These are phyloP conservation scores for Polylopha cassiicola DNA, from an alignment of 2,888 invertebrate genomes.

Conservation along the genomic window DNA sequence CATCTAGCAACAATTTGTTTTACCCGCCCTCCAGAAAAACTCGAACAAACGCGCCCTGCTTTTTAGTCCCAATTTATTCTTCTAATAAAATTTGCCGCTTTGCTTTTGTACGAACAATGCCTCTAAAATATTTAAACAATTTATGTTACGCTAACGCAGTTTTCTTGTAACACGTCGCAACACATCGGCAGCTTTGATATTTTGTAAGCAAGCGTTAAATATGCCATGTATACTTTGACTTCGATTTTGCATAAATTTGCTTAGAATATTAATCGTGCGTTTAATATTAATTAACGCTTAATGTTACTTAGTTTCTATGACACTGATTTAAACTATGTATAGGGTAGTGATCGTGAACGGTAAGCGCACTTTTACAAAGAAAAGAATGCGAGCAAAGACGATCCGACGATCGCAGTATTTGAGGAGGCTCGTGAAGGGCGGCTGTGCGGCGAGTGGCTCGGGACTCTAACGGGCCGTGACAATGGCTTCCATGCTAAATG, in stretches of 20 bases:
- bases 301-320: conserved; percentile 8
- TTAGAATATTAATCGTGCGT: conserved; percentile 8
- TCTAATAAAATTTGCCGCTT: conserved; percentile 65
- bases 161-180: conserved; percentile 38
- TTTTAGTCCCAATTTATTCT: conserved; percentile 71
- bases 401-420: conserved; percentile 46
- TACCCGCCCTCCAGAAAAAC: conserved; percentile 58
- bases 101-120: conserved; percentile 59
- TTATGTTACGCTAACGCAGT: conserved; percentile 54
- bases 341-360: no score
- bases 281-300: conserved; percentile 4
- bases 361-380: conserved; percentile 3
- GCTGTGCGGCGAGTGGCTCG: conserved; percentile 61
- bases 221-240: conserved; percentile 15
- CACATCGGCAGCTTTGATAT: conserved; percentile 12
- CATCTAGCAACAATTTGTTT: conserved; percentile 71
- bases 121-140: conserved; percentile 67
- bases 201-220: conserved; percentile 15
- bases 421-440: conserved; percentile 54
- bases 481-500: conserved; percentile 76
- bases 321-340: not conserved
- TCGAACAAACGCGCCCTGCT: conserved; percentile 59
- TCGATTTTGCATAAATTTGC: conserved; percentile 17
- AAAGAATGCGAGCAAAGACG: conserved; percentile 20
- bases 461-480: conserved; percentile 69